phyloP scores from a whole-genome alignment of 2,113 vertebrate genomes.

The Hyla sarda region DNA sequence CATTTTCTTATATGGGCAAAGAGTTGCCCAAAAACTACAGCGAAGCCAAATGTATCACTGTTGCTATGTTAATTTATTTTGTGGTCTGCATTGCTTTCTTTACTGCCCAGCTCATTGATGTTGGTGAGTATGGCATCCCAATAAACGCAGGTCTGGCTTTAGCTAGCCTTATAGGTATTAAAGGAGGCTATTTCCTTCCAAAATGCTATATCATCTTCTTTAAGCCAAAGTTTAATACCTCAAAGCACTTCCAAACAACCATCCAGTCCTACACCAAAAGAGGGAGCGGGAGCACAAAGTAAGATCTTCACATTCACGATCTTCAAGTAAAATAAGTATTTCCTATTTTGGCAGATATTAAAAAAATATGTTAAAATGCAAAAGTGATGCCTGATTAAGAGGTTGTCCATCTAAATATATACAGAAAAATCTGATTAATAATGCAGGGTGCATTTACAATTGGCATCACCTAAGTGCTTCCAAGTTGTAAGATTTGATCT shows the following conservation, averaged over 20 bases:
- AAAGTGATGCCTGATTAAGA: no score
- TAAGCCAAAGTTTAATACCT: constrained; percentile 62
- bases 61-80: constrained; percentile 70
- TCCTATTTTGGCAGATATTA: no score
- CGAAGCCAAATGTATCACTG: constrained; percentile 75
- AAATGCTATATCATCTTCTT: constrained; percentile 67
- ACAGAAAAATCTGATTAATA: no score
- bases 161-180: constrained; percentile 64
- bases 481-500: no score
- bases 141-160: constrained; percentile 44
- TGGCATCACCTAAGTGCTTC: no score
- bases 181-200: constrained; percentile 66
- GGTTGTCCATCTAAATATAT: no score
- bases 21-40: constrained; percentile 86
- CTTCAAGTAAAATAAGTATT: background rate
- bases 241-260: constrained; percentile 63
- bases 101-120: constrained; percentile 75
- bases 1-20: constrained; percentile 82
- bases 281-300: constrained; percentile 26
- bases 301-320: background rate
- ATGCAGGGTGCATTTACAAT: no score
- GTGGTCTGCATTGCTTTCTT: constrained; percentile 79
- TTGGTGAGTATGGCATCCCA: constrained; percentile 65
- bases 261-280: constrained; percentile 69
- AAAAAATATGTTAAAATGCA: no score